Evolutionary conservation across 2,888 invertebrate genomes (phyloP).

Genomic region (Zelleria hepariella): DNA sequence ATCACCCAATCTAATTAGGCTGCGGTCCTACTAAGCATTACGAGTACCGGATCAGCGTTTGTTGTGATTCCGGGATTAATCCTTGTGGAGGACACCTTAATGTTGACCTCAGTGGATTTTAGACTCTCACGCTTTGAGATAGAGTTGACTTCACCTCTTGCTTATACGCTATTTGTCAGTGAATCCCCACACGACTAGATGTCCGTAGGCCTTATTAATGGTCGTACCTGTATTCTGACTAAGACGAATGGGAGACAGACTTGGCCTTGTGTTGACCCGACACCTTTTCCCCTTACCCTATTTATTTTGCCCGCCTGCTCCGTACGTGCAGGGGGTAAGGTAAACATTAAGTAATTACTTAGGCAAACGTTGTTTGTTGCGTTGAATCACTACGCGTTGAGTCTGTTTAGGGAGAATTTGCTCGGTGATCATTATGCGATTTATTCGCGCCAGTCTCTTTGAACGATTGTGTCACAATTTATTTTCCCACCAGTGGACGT

Average conservation of each 20-base stretch:
- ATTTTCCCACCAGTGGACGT: too few species aligned
- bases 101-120: neutral
- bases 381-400: neutral
- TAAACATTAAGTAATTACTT: constrained; percentile 3
- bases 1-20: neutral
- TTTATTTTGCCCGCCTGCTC: neutral
- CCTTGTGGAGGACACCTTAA: neutral
- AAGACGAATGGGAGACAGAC: constrained; percentile 27
- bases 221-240: constrained; percentile 27
- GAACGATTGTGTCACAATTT: too few species aligned
- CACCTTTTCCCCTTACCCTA: constrained; percentile 14
- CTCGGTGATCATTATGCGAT: neutral
- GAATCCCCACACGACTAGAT: constrained; percentile 18
- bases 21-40: neutral
- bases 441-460: neutral
- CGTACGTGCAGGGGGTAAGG: neutral
- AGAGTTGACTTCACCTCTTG: neutral
- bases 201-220: constrained; percentile 33
- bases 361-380: neutral
- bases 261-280: constrained; percentile 18
- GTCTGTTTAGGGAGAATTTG: neutral
- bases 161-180: constrained; percentile 15
- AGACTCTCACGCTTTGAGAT: neutral
- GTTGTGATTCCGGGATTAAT: neutral
- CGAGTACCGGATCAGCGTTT: neutral